Evolutionary conservation across 1,140 invertebrate genomes (phyloP), one percentile per base, ranked within the genome.

Genomic region (Dreissena polymorpha): DNA sequence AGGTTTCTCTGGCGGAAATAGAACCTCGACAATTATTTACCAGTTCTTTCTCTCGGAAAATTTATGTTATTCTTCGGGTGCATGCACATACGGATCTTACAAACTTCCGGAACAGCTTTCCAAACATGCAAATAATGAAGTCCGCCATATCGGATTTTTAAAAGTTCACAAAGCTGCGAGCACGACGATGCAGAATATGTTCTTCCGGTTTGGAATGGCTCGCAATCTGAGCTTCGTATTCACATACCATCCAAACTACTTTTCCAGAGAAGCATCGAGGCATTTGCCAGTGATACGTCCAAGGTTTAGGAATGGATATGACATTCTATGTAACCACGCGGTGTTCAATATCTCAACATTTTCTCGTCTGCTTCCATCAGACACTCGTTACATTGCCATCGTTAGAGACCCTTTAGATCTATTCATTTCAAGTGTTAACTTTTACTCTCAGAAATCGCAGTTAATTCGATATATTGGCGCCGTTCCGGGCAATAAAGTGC

Each of bases 161-260:
- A 83, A 83, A 69, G 80, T 83, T 14, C 80, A 83, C 72, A 83
- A 83, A 76, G 72, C 80, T 49, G 80, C 72, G n/a, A 83, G 80
- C 69, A 68, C 70, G 16, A 83, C 80, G 12, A 70, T 76, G 64
- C 80, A 83, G 51, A 83, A 83, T 60, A 75, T 83, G 18, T 83
- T 83, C 51, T 76, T 75, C 29, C 49, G 80, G 21, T 83, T 75
- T 63, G 80, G 80, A n/a, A 50, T 68, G n/a, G 68, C 69, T 14
- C 63, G 80, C 16, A 83, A 83, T 25, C 60, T 83, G 57, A 75
- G 71, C 18, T 83, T 83, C 29, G 73, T 75, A 13, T 76, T 83
- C 21, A 57, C 80, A 18, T 23, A 8, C 60, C 53, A 70, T 50
- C 49, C 72, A 16, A 68, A 83, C 49, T 70, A 69, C 18, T 75